Evolutionary conservation across 2,113 vertebrate genomes (phyloP).

Genomic region (Perca schrenkii): DNA sequence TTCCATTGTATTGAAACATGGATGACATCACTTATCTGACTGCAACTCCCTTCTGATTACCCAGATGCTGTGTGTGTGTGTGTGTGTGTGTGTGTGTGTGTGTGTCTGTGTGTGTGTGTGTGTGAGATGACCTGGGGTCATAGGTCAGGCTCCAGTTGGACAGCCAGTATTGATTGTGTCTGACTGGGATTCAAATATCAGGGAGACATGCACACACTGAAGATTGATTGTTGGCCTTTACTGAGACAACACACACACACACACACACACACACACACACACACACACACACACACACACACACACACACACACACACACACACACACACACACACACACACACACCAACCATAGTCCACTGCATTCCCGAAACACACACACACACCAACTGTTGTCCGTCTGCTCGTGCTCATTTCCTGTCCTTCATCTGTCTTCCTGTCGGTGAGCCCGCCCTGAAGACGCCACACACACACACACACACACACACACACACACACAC

Average conservation of each 20-base stretch:
- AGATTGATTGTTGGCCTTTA: slow-evolving; percentile 73
- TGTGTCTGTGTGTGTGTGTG: not conserved
- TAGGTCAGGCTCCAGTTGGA: slow-evolving; percentile 60
- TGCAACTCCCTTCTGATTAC: not conserved
- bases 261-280: too few species aligned
- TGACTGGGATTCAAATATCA: slow-evolving; percentile 65
- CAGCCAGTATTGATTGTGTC: slow-evolving; percentile 69
- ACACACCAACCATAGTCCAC: not conserved
- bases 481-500: slow-evolving; percentile 18
- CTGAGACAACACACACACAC: slow-evolving; percentile 29
- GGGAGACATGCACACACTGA: not conserved
- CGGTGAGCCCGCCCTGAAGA: slow-evolving; percentile 33
- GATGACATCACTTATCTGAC: slow-evolving; percentile 19
- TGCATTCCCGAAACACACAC: slow-evolving; percentile 3
- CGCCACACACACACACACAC: not conserved
- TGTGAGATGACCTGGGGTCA: slow-evolving; percentile 42
- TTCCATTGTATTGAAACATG: slow-evolving; percentile 1
- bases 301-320: slow-evolving; percentile 22
- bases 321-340: slow-evolving; percentile 42
- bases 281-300: slow-evolving; percentile 32
- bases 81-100: slow-evolving; percentile 1
- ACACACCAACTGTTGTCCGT: slow-evolving; percentile 70
- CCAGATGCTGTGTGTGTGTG: not conserved
- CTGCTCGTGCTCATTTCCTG: slow-evolving; percentile 73
- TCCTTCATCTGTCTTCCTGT: slow-evolving; percentile 70